Evolutionary conservation across 2,113 vertebrate genomes (phyloP).

Genomic region (Eudyptes chrysolophus): DNA sequence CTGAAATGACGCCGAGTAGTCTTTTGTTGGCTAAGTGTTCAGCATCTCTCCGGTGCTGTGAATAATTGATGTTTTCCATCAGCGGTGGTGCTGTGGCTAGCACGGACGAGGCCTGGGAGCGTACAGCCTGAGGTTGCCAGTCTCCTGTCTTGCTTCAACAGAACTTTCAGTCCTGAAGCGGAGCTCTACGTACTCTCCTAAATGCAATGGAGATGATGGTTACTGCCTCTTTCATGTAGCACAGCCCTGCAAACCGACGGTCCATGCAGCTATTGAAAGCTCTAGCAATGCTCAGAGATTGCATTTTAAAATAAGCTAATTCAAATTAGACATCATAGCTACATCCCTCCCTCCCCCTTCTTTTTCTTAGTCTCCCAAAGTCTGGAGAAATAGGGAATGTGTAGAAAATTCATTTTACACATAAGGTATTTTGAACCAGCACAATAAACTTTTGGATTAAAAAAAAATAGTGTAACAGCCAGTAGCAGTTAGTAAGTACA

Average conservation of each 20-base stretch:
- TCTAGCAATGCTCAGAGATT: background rate
- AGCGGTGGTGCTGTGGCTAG: background rate
- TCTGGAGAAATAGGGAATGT: background rate
- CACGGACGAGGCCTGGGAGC: accelerated
- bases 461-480: background rate
- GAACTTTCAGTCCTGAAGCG: background rate
- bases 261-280: background rate
- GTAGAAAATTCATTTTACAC: background rate
- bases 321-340: background rate
- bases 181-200: background rate
- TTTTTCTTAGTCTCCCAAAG: background rate
- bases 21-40: background rate
- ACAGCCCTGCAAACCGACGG: background rate
- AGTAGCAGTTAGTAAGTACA: background rate
- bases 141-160: background rate
- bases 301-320: background rate
- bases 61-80: background rate
- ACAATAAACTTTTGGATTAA: background rate
- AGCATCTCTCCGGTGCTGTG: background rate
- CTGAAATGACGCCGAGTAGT: background rate
- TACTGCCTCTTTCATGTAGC: background rate
- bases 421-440: background rate
- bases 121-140: background rate
- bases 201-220: background rate
- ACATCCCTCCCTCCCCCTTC: background rate